These are phyloP conservation scores for Ridgeia piscesae DNA, from an alignment of 1,140 invertebrate genomes.

Conservation along the genomic window DNA sequence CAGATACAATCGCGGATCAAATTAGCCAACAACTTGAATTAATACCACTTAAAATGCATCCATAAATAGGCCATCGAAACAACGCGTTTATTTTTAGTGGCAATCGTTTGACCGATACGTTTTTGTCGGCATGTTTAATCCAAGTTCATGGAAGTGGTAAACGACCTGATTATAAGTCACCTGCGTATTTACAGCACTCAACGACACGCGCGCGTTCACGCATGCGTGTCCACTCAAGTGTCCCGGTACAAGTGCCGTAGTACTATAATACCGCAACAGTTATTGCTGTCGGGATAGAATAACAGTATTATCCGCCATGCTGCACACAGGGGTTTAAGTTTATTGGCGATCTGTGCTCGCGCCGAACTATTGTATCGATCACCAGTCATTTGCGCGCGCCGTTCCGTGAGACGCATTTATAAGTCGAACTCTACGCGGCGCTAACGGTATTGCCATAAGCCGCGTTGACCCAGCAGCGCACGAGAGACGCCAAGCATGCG, in stretches of 20 bases:
- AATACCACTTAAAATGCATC: background rate
- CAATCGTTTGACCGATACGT: background rate
- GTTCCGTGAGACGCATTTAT: background rate
- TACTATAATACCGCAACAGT: background rate
- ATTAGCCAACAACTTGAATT: background rate
- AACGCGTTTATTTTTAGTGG: background rate
- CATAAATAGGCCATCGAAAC: background rate
- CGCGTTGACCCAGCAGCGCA: background rate
- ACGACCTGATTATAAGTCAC: background rate
- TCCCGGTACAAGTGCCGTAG: background rate
- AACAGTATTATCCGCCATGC: background rate
- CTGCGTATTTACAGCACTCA: background rate
- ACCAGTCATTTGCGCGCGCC: background rate
- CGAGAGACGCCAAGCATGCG: background rate
- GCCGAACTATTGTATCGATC: background rate
- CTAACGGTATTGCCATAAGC: background rate
- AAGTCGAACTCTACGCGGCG: background rate
- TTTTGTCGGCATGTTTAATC: background rate
- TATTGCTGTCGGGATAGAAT: background rate
- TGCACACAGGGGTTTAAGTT: background rate
- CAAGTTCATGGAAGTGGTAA: background rate
- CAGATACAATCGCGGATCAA: background rate
- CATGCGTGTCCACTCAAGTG: background rate
- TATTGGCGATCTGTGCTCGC: background rate
- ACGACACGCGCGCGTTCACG: background rate